A percentile compares a stretch with the other conserved stretches of the same genome.
phyloP scores from a whole-genome alignment of 2,888 invertebrate genomes.

The Standfussiana lucernea region DNA sequence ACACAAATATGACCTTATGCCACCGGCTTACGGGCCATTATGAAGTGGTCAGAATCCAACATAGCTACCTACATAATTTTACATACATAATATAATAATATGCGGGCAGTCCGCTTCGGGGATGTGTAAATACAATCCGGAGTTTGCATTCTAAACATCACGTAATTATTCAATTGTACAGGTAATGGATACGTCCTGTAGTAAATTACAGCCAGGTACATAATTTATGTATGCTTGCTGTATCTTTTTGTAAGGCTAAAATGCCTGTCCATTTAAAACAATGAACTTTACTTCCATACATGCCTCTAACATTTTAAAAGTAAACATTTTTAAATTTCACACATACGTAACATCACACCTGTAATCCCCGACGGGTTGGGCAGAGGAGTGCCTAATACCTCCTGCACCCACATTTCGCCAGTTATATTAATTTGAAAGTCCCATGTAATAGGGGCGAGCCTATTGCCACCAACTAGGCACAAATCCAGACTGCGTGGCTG shows the following conservation, averaged over 20 bases:
- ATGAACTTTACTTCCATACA: neutral
- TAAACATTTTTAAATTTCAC: neutral
- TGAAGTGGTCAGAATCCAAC: constrained; percentile 38
- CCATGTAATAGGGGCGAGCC: too few species aligned
- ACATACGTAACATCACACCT: neutral
- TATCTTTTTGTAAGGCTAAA: neutral
- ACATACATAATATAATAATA: constrained; percentile 61
- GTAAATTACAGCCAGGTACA: constrained; percentile 28
- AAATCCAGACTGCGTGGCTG: too few species aligned
- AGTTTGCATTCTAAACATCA: constrained; percentile 82
- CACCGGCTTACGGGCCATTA: constrained; percentile 29
- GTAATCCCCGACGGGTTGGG: neutral
- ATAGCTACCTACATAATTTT: constrained; percentile 46
- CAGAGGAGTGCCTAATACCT: neutral
- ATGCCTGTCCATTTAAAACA: neutral
- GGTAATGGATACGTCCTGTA: constrained; percentile 65
- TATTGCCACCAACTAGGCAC: too few species aligned
- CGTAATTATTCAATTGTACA: constrained; percentile 83
- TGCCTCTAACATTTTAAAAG: neutral
- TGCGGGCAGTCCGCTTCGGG: constrained; percentile 58
- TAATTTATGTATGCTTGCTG: constrained; percentile 20
- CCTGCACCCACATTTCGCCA: neutral
- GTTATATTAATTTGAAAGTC: neutral
- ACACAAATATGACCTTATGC: neutral
- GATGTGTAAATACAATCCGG: constrained; percentile 78